Evolutionary conservation across 2,888 invertebrate species (phyloP).

Genomic region (Labia minor): DNA sequence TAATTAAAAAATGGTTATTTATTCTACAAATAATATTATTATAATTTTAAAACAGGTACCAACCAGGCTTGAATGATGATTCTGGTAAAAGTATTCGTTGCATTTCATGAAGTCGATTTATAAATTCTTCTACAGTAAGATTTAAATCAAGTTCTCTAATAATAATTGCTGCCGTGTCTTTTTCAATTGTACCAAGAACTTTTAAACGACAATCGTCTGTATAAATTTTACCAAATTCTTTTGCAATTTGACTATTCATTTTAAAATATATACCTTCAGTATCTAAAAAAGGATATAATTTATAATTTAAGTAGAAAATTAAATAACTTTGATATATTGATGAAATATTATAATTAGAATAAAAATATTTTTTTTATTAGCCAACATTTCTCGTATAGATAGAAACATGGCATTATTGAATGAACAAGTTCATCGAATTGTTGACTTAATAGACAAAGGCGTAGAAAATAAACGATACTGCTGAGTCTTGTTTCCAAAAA

Average conservation of each 20-base stretch:
- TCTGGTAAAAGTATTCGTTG: slow-evolving; percentile 48
- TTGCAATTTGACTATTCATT: slow-evolving; percentile 57
- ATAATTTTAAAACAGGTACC: slow-evolving; percentile 25
- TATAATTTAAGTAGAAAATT: background rate
- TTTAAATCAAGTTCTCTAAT: slow-evolving; percentile 57
- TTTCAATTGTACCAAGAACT: slow-evolving; percentile 63
- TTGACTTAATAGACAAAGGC: too few relatives aligned
- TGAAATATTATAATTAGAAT: background rate
- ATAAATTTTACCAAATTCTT: slow-evolving; percentile 62
- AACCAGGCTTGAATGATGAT: slow-evolving; percentile 59
- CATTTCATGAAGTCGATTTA: slow-evolving; percentile 46
- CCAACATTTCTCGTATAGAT: too few relatives aligned
- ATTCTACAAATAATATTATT: slow-evolving; percentile 19
- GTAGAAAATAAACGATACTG: too few relatives aligned
- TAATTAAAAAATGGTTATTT: slow-evolving; percentile 14
- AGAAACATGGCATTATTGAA: too few relatives aligned
- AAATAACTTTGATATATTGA: background rate
- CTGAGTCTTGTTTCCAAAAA: too few relatives aligned
- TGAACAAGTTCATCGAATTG: too few relatives aligned
- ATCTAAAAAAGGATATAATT: too few relatives aligned
- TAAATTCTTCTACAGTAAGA: slow-evolving; percentile 54
- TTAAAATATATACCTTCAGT: slow-evolving; percentile 69
- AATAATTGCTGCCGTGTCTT: slow-evolving; percentile 55
- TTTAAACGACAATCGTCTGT: slow-evolving; percentile 68
- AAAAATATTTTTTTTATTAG: background rate